A percentile compares a stretch with the other conserved stretches of the same genome.
Evolutionary conservation across 2,113 vertebrate species (phyloP).

Genomic region (Psittacara wagleri): DNA sequence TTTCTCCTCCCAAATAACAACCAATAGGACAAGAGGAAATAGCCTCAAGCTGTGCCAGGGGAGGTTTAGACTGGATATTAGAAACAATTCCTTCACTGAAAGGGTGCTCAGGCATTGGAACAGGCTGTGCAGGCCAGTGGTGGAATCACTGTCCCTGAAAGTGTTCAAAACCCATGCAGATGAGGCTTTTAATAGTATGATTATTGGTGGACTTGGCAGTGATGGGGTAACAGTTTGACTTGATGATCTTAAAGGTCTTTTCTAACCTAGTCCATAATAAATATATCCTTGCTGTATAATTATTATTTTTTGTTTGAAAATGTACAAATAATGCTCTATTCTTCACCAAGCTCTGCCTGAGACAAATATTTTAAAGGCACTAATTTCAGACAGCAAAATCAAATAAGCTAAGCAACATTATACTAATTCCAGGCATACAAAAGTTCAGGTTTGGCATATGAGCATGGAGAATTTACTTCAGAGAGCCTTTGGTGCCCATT

Average conservation of each 20-base stretch:
- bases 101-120: neutral
- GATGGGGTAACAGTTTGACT: neutral
- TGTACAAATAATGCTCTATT: neutral
- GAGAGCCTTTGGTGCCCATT: neutral
- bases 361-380: neutral
- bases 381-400: neutral
- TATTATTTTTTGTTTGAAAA: neutral
- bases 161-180: neutral
- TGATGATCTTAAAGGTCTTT: neutral
- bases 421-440: neutral
- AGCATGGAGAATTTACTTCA: neutral
- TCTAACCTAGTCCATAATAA: neutral
- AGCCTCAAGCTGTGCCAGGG: neutral
- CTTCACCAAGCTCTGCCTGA: neutral
- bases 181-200: neutral
- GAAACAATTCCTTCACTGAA: neutral
- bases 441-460: neutral
- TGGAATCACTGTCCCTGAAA: neutral
- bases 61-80: neutral
- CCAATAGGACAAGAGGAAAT: neutral
- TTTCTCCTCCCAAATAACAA: neutral
- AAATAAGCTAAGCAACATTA: neutral
- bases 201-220: neutral
- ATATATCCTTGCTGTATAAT: neutral
- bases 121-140: neutral